Conservation (phyloP, 1,140 invertebrate species). For the Dysdera silvatica region DNA sequence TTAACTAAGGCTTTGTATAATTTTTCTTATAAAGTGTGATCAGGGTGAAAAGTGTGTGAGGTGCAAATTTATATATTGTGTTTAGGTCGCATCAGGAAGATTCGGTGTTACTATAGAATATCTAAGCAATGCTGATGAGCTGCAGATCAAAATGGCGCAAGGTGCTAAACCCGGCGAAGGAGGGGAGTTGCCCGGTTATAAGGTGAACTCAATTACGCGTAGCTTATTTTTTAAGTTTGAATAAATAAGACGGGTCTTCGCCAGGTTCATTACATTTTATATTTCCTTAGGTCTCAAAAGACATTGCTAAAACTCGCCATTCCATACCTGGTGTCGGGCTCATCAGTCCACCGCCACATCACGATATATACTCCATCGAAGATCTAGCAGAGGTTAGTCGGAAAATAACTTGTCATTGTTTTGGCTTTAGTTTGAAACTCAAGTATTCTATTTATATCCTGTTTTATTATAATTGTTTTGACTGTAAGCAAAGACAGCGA, state of each 20-base stretch:
- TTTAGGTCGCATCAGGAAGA: conserved; percentile 87
- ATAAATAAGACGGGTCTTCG: neutral
- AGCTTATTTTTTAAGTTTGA: neutral
- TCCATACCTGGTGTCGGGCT: conserved; percentile 95
- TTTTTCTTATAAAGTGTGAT: neutral
- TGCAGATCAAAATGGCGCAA: conserved; percentile 99
- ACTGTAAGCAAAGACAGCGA: no score
- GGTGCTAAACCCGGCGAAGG: conserved; percentile 94
- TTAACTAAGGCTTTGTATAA: neutral
- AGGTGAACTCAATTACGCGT: conserved; percentile 44
- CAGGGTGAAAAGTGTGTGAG: neutral
- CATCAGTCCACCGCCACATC: conserved; percentile 97
- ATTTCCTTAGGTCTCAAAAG: conserved; percentile 66
- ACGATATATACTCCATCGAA: conserved; percentile 99
- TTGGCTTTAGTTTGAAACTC: neutral
- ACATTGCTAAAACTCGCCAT: conserved; percentile 90
- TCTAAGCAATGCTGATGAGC: conserved; percentile 87
- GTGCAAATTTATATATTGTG: neutral
- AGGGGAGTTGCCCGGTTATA: conserved; percentile 82
- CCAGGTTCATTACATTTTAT: neutral
- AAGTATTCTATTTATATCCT: neutral
- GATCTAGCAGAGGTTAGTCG: conserved; percentile 74
- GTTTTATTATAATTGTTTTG: neutral
- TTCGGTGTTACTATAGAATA: conserved; percentile 98
- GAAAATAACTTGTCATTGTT: neutral